phyloP scores from a whole-genome alignment of 2,888 invertebrate genomes.

The Nudaria mundana region DNA sequence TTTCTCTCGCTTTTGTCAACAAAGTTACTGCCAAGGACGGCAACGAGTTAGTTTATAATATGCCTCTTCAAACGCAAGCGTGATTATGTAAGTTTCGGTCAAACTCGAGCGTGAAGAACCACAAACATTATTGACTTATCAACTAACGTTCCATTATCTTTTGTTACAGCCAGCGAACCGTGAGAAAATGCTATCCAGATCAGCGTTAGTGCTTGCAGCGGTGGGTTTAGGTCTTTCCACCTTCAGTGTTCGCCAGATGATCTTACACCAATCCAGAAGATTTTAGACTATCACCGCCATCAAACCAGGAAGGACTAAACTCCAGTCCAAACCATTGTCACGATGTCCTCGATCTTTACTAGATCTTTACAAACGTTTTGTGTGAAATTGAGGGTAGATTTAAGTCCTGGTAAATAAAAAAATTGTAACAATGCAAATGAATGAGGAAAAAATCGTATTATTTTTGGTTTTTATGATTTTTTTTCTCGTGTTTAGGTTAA shows the following conservation, averaged over 20 bases:
- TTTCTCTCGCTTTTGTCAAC: too few relatives aligned
- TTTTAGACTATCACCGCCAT: conserved; percentile 40
- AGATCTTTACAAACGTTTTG: conserved; percentile 5
- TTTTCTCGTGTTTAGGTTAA: conserved; percentile 29
- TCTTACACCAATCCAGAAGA: conserved; percentile 69
- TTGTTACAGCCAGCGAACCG: conserved; percentile 70
- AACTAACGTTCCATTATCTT: not conserved
- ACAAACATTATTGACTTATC: not conserved
- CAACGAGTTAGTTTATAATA: too few relatives aligned
- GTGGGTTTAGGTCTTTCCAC: conserved; percentile 82
- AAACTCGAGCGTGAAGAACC: not conserved
- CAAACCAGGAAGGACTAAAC: not conserved
- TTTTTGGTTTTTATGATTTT: conserved; percentile 36
- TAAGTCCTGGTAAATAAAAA: conserved; percentile 32
- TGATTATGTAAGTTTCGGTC: not conserved
- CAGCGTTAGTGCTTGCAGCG: conserved; percentile 80
- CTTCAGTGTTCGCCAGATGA: conserved; percentile 83
- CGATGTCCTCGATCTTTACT: not conserved
- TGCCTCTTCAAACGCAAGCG: too few relatives aligned
- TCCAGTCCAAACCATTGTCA: not conserved
- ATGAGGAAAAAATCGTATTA: conserved; percentile 49
- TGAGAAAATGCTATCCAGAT: conserved; percentile 80
- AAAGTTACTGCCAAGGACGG: too few relatives aligned
- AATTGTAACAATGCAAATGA: conserved; percentile 45
- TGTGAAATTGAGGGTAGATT: conserved; percentile 17